Evolutionary conservation across 2,113 vertebrate species (phyloP).

Genomic region (Pelecanoides urinatrix): DNA sequence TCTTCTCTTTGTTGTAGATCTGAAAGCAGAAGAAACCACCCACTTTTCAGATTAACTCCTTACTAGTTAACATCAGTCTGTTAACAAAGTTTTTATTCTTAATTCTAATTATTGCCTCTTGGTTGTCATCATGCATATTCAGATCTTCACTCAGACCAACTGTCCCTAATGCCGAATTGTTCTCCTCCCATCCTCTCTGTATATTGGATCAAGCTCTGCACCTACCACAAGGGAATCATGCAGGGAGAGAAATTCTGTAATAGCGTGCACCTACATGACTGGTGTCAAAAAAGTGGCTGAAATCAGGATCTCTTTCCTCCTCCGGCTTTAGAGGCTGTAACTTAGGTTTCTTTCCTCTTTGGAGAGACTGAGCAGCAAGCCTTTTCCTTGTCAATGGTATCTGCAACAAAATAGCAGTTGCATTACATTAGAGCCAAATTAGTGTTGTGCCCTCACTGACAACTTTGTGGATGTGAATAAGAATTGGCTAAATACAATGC

Average conservation of each 20-base stretch:
- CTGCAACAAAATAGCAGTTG: constrained; percentile 11
- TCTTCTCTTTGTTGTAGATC: background rate
- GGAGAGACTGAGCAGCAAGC: background rate
- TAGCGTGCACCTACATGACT: background rate
- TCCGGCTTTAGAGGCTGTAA: background rate
- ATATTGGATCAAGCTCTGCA: background rate
- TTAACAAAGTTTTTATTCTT: background rate
- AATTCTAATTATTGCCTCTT: background rate
- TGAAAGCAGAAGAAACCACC: background rate
- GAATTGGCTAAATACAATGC: background rate
- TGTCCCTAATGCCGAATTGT: background rate
- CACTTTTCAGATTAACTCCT: background rate
- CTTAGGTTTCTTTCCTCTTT: background rate
- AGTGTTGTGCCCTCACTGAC: background rate
- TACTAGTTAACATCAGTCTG: background rate
- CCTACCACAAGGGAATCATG: background rate
- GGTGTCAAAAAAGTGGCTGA: constrained; percentile 1
- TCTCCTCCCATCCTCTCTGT: background rate
- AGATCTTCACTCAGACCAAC: background rate
- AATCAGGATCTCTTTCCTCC: background rate
- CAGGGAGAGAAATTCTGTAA: background rate
- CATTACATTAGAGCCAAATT: background rate
- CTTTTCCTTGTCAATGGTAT: background rate
- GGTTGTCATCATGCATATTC: background rate
- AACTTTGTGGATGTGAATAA: background rate